Conservation (phyloP, 1,140 invertebrate species). For the Calephelis virginiensis region DNA sequence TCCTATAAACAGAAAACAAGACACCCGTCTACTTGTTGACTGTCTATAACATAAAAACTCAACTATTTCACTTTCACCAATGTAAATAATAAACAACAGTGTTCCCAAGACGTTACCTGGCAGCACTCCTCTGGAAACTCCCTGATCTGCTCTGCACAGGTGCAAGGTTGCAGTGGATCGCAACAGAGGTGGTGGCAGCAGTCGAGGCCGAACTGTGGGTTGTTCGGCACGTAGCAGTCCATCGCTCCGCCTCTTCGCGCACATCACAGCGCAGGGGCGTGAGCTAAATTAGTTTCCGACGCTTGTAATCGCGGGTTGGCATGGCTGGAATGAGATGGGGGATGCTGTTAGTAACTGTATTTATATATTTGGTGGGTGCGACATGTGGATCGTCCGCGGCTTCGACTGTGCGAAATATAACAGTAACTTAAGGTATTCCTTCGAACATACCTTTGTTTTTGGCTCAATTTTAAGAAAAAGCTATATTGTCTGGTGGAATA, state of each 20-base stretch:
- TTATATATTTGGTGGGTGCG: too few relatives aligned
- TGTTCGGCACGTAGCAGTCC: constrained; percentile 77
- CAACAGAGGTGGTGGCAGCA: constrained; percentile 67
- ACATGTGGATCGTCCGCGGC: too few relatives aligned
- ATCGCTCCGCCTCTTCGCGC: constrained; percentile 53
- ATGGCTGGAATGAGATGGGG: constrained; percentile 42
- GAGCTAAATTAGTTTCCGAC: constrained; percentile 45
- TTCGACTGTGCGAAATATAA: too few relatives aligned
- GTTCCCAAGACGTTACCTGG: constrained; percentile 29
- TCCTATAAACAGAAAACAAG: too few relatives aligned
- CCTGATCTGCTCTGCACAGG: constrained; percentile 46
- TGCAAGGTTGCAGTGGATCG: constrained; percentile 65
- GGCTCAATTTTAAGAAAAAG: too few relatives aligned
- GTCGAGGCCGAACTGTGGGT: constrained; percentile 73
- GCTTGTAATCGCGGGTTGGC: constrained; percentile 54
- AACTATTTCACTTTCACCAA: background rate
- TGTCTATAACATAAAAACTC: background rate
- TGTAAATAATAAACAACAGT: background rate
- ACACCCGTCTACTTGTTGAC: too few relatives aligned
- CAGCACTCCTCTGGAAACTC: constrained; percentile 66
- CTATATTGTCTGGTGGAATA: too few relatives aligned
- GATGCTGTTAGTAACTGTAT: background rate
- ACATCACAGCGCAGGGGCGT: constrained; percentile 48
- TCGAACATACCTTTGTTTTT: too few relatives aligned
- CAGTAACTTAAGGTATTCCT: too few relatives aligned